Evolutionary conservation across 2,888 invertebrate genomes (phyloP).

Genomic region (Clanis bilineata): DNA sequence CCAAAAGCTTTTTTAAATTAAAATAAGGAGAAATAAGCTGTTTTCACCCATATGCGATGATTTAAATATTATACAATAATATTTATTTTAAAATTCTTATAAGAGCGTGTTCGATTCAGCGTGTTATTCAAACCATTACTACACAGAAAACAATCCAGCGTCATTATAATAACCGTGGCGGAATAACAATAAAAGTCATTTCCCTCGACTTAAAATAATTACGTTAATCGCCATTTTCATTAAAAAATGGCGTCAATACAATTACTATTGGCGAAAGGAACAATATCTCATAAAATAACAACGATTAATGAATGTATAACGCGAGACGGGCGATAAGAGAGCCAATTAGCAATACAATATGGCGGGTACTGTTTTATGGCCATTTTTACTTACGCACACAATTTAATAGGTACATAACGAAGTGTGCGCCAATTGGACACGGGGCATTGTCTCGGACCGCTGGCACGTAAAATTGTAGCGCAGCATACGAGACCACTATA

Average conservation of each 20-base stretch:
- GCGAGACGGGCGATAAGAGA: constrained; percentile 64
- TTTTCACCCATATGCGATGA: too few relatives aligned
- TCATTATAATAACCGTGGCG: neutral
- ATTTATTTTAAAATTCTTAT: neutral
- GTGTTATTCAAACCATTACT: neutral
- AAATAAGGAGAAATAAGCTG: too few relatives aligned
- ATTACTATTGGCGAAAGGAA: constrained; percentile 50
- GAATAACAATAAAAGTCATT: neutral
- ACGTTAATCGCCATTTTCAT: constrained; percentile 27
- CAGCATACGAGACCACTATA: neutral
- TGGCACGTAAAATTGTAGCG: constrained; percentile 48
- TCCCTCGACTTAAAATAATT: constrained; percentile 28
- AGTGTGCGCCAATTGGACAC: constrained; percentile 47
- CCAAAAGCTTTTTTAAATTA: too few relatives aligned
- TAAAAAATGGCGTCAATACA: constrained; percentile 38
- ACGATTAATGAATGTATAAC: constrained; percentile 68
- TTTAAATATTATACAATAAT: too few relatives aligned
- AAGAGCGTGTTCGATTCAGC: neutral
- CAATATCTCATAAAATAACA: constrained; percentile 63
- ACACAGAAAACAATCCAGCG: constrained; percentile 3
- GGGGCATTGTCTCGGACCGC: constrained; percentile 47
- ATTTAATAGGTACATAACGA: constrained; percentile 44
- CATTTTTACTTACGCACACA: constrained; percentile 40
- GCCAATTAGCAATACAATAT: constrained; percentile 70
- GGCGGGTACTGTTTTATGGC: constrained; percentile 46